phyloP scores from a whole-genome alignment of 2,113 vertebrate genomes.

The Sinocyclocheilus rhinocerous region DNA sequence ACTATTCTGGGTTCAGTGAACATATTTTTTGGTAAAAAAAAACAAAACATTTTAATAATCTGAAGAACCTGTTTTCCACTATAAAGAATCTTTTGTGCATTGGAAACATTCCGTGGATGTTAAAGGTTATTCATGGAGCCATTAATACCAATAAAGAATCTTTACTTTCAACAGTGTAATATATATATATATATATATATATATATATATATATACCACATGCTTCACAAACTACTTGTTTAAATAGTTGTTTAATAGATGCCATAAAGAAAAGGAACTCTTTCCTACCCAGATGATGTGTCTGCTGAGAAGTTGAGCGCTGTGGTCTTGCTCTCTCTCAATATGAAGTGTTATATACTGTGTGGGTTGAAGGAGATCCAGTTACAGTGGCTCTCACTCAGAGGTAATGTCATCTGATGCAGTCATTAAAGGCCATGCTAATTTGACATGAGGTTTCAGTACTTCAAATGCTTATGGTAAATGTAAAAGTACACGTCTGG shows the following conservation, averaged over 20 bases:
- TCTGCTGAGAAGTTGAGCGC: conserved; percentile 2
- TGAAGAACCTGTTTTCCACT: too few species aligned
- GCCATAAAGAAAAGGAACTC: not conserved
- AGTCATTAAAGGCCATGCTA: conserved; percentile 25
- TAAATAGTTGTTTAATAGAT: not conserved
- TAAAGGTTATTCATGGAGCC: too few species aligned
- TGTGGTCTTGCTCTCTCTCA: conserved; percentile 11
- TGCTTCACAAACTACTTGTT: not conserved
- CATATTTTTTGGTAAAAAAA: too few species aligned
- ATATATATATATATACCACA: not conserved
- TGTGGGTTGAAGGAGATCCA: conserved; percentile 41
- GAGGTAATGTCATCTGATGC: conserved; percentile 38
- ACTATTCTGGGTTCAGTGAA: too few species aligned
- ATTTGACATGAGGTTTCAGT: conserved; percentile 22
- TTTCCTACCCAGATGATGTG: conserved; percentile 50
- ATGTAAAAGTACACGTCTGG: not conserved
- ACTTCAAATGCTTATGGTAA: conserved; percentile 23
- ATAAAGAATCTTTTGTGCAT: too few species aligned
- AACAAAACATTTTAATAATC: too few species aligned
- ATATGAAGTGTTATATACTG: conserved; percentile 49
- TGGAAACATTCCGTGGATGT: too few species aligned
- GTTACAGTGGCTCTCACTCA: conserved; percentile 50
- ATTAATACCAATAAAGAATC: too few species aligned
- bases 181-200: too few species aligned
- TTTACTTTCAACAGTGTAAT: too few species aligned